Evolutionary conservation across 2,113 vertebrate genomes (phyloP), one percentile per base, ranked within the genome.

Genomic region (Lophura nycthemera): DNA sequence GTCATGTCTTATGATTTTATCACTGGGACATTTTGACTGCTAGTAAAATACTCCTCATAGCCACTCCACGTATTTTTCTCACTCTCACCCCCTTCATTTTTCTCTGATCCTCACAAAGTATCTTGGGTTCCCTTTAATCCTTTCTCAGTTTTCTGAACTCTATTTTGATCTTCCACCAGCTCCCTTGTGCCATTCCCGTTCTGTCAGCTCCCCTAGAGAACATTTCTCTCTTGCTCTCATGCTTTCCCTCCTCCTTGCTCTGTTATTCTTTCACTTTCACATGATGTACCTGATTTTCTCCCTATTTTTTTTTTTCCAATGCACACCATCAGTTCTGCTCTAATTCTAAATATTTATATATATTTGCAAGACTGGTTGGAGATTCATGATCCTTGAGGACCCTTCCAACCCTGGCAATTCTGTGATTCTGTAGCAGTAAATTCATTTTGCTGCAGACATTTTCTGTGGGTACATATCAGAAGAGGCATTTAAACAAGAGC

Each of bases 91-190:
- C 22, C 40, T 71, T 81, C 54, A 45, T 79, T 57, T 91, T 88
- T 89, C 83, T 84, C 4, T 85, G 48, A 81, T 75, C 43, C 38
- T 95, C 72, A 77, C n/a, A 83, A 94, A 94, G 77, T 83, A 69
- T 92, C 86, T 93, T 93, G 67, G 45, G 70, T 52, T 96, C 88
- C 72, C 65, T 95, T 86, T 93, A 95, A 93, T 89, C 73, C 61
- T 76, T 95, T 88, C 48, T 91, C 19, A 15, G 32, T 82, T 94
- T 87, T 96, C 83, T 92, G 80, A 90, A 56, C 70, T 80, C 74
- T 74, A 4, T 91, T 96, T 94, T 97, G 80, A 89, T 97, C 80
- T 93, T 90, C 29, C 42, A 90, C 29, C 61, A 80, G 50, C 84
- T 92, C 61, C 12, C 18, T 64, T 79, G 38, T 88, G 48, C 32